Evolutionary conservation across 2,113 vertebrate genomes (phyloP), one percentile per base, ranked within the genome.

Genomic region (Alaudala cheleensis): DNA sequence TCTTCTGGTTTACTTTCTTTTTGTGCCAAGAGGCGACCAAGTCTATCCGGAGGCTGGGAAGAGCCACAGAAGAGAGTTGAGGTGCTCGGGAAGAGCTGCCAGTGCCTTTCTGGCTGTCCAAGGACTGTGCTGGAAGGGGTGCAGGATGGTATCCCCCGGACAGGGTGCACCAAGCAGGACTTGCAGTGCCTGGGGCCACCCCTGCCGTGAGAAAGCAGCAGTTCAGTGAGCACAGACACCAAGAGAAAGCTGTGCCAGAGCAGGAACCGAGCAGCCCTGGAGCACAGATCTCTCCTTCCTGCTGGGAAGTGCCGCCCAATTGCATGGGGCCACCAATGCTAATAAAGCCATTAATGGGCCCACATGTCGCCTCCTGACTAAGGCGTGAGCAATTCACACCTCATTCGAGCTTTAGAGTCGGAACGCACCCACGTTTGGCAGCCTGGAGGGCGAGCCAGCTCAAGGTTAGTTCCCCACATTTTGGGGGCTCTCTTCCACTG

Each of bases 301-400:
- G 4, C 56, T 31, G 58, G 29, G 34, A 64, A 37, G 14, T 5
- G 9, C 19, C 0, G 0, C 16, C 22, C 6, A 2, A 6, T 5
- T 37, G 42, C 12, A 6, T 1, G 49, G 77, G 57, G 81, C 29
- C 69, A 47, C 29, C 2, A 2, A 19, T 76, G 49, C 29, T 56
- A 44, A 60, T 58, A 67, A 78, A 81, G 82, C 9, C 37, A 44
- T 74, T 90, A 73, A 39, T 8, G 53, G 62, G 64, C 71, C 13
- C n/a, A 47, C 40, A 20, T 13, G 47, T 53, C 66, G 54, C 10
- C 50, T 45, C 56, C 66, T 16, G 58, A 31, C 45, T 42, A 23
- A 72, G 66, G 71, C 0, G 1, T 24, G 62, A 85, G 67, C 54
- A 44, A 62, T 56, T 88, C 42, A 15, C 53, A 11, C 57, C 37